phyloP scores from a whole-genome alignment of 2,888 invertebrate species.

The Theodoxus fluviatilis region DNA sequence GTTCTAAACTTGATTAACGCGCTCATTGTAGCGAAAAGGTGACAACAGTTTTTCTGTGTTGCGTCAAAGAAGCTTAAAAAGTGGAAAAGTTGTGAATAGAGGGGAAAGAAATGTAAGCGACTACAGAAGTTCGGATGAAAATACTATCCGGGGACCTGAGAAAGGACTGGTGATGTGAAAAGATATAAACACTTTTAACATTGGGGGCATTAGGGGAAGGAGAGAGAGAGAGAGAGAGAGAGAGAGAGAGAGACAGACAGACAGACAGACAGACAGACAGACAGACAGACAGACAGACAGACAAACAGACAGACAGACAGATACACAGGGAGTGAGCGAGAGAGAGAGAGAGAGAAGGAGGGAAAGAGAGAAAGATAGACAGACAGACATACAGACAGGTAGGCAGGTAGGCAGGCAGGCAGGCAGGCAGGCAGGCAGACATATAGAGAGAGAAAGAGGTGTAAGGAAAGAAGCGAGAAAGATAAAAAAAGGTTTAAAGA shows the following conservation, averaged over 20 bases:
- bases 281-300: background rate
- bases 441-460: background rate
- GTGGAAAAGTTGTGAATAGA: too few relatives aligned
- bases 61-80: too few relatives aligned
- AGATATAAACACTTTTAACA: too few relatives aligned
- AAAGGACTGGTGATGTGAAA: too few relatives aligned
- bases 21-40: too few relatives aligned
- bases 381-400: background rate
- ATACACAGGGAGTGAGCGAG: conserved; percentile 11
- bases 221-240: background rate
- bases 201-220: too few relatives aligned
- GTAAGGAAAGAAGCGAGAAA: background rate
- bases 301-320: background rate
- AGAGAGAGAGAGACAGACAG: background rate
- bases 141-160: too few relatives aligned
- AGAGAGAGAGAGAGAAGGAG: conserved; percentile 18
- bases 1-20: too few relatives aligned
- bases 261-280: background rate
- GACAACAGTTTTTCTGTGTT: too few relatives aligned
- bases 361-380: background rate
- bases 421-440: background rate
- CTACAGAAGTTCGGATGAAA: too few relatives aligned
- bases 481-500: background rate
- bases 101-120: too few relatives aligned
- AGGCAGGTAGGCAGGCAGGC: background rate